A percentile compares a stretch with the other conserved stretches of the same genome.
Conservation (phyloP, 2,888 invertebrate species). For the Orchestes rusci region DNA sequence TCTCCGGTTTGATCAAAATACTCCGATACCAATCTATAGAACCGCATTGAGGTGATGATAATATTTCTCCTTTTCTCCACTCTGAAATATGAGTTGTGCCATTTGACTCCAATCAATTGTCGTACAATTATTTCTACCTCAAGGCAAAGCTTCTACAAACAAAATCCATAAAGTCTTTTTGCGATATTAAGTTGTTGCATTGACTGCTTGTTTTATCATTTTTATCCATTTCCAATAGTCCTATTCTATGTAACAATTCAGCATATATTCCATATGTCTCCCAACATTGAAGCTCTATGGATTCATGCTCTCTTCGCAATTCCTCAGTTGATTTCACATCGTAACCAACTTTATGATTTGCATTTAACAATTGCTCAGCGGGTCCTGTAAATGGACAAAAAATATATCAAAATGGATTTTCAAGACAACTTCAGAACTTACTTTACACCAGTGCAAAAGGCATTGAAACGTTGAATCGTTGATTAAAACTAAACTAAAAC, state of each 20-base stretch:
- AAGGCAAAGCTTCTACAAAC: constrained; percentile 71
- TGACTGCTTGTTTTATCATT: constrained; percentile 40
- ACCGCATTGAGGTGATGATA: constrained; percentile 65
- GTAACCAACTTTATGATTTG: constrained; percentile 64
- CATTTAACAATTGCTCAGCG: constrained; percentile 65
- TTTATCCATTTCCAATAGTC: constrained; percentile 44
- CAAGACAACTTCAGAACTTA: too few relatives aligned
- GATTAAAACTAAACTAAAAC: too few relatives aligned
- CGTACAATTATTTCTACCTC: constrained; percentile 45
- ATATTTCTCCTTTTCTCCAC: constrained; percentile 63
- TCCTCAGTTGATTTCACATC: constrained; percentile 66
- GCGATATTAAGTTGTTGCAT: constrained; percentile 60
- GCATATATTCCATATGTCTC: constrained; percentile 75
- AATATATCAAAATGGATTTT: too few relatives aligned
- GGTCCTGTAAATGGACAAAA: constrained; percentile 48
- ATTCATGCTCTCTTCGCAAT: constrained; percentile 65
- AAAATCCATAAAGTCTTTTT: constrained; percentile 76
- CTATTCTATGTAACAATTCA: constrained; percentile 66
- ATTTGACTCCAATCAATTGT: too few relatives aligned
- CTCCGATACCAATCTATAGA: constrained; percentile 68
- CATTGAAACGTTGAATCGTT: too few relatives aligned
- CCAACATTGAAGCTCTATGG: constrained; percentile 67
- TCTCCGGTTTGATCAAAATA: constrained; percentile 61
- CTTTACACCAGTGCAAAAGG: too few relatives aligned
- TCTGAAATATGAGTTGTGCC: constrained; percentile 40